Percentiles rank a stretch among this genome's conserved stretches.
phyloP scores from a whole-genome alignment of 2,797 vertebrate species.

The Dipus sagitta region DNA sequence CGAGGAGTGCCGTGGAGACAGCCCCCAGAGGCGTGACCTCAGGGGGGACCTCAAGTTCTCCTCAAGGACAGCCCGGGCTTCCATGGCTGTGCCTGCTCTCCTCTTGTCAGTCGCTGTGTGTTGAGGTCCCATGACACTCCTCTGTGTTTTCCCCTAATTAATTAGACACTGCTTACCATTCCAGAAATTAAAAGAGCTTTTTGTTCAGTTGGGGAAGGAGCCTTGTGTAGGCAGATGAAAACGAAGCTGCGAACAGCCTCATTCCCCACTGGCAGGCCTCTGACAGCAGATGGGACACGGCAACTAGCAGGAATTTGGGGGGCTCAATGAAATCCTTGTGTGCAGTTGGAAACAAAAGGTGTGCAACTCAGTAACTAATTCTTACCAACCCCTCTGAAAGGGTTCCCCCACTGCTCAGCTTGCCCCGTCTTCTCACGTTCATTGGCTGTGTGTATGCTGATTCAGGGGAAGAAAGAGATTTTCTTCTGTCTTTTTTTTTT shows the following conservation, averaged over 20 bases:
- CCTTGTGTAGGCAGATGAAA: constrained; percentile 66
- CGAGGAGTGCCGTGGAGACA: not conserved
- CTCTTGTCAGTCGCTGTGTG: not conserved
- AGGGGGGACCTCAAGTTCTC: not conserved
- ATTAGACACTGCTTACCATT: constrained; percentile 65
- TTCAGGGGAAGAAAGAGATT: constrained; percentile 51
- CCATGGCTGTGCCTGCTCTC: not conserved
- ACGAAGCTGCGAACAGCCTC: constrained; percentile 50
- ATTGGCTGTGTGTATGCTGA: not conserved
- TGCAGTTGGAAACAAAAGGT: constrained; percentile 67
- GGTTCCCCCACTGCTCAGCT: not conserved
- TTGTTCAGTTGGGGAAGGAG: constrained; percentile 65
- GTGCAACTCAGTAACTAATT: constrained; percentile 57
- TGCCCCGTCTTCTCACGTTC: not conserved
- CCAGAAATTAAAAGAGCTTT: constrained; percentile 33
- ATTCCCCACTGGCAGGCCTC: not conserved
- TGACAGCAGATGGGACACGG: constrained; percentile 43
- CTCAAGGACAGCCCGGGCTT: not conserved
- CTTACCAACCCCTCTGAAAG: constrained; percentile 51
- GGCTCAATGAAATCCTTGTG: constrained; percentile 65
- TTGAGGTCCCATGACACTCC: constrained; percentile 14
- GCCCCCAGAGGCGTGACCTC: not conserved
- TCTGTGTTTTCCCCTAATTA: constrained; percentile 39
- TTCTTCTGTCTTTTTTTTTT: constrained; percentile 36
- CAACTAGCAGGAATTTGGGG: constrained; percentile 43